These are phyloP conservation scores for Paramacrobiotus metropolitanus DNA, from an alignment of 1,140 invertebrate genomes.

Conservation along the genomic window DNA sequence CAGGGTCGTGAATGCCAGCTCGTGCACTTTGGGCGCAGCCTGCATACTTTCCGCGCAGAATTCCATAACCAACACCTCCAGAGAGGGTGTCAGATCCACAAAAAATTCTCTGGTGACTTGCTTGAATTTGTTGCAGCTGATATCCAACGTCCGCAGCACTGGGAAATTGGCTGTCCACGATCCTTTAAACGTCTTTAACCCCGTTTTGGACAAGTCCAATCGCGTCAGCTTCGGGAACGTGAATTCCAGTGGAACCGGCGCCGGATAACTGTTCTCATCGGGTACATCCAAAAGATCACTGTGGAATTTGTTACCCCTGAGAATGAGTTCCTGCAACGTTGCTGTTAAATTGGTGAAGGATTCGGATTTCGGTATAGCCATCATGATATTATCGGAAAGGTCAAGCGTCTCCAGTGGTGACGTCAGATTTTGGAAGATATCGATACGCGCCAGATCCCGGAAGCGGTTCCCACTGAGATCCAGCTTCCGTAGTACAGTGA, in stretches of 20 bases:
- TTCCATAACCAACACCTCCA: background rate
- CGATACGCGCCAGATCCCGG: background rate
- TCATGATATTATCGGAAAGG: background rate
- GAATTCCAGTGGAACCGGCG: background rate
- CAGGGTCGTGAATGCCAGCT: background rate
- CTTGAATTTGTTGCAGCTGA: background rate
- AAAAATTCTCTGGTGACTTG: background rate
- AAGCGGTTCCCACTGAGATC: background rate
- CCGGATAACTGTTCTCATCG: background rate
- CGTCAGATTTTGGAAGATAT: background rate
- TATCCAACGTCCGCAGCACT: background rate
- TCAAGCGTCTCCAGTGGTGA: background rate
- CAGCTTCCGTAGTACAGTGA: no score
- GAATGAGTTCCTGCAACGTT: background rate
- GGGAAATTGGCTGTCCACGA: background rate
- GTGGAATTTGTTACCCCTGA: background rate
- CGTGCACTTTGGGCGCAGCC: background rate
- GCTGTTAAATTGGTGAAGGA: background rate
- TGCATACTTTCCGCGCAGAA: background rate
- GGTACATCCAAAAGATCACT: background rate
- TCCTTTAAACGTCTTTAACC: background rate
- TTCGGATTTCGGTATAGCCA: background rate
- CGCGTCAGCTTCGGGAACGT: background rate
- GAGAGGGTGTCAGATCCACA: background rate
- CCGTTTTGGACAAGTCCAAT: background rate